Evolutionary conservation across 2,888 invertebrate species (phyloP).

Genomic region (Caenorhabditis sp.): DNA sequence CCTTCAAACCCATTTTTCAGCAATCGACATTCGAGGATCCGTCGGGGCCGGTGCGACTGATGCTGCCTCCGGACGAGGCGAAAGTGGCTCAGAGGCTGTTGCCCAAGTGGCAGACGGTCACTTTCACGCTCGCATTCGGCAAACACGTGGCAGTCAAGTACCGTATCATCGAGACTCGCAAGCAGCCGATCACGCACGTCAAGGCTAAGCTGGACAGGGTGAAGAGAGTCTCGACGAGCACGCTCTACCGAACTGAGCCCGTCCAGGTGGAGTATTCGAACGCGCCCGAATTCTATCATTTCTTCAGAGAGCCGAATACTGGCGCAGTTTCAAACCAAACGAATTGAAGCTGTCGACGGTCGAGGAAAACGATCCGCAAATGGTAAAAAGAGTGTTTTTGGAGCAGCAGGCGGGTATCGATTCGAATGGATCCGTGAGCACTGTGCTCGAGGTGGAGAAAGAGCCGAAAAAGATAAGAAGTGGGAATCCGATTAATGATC

Average conservation of each 20-base stretch:
- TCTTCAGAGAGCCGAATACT: slow-evolving; percentile 23
- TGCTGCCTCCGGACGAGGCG: slow-evolving; percentile 40
- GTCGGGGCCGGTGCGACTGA: slow-evolving; percentile 24
- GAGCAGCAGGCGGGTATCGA: slow-evolving; percentile 28
- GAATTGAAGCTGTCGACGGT: slow-evolving; percentile 48
- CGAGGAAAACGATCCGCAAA: slow-evolving; percentile 51
- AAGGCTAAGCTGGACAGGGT: slow-evolving; percentile 23
- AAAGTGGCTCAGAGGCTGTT: slow-evolving; percentile 32
- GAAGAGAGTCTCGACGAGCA: slow-evolving; percentile 26
- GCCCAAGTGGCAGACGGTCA: slow-evolving; percentile 54
- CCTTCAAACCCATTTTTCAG: slow-evolving; percentile 17
- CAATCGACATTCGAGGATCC: slow-evolving; percentile 34
- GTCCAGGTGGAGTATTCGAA: neutral
- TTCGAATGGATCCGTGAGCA: too few species aligned
- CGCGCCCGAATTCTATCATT: neutral
- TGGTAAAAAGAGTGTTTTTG: slow-evolving; percentile 45
- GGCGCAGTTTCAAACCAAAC: slow-evolving; percentile 17
- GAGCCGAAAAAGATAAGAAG: neutral
- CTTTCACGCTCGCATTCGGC: slow-evolving; percentile 54
- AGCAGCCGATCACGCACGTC: slow-evolving; percentile 20
- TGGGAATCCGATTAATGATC: neutral
- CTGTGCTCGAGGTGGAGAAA: neutral
- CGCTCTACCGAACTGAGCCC: slow-evolving; percentile 44
- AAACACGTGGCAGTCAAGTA: slow-evolving; percentile 55
- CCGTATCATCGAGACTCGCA: slow-evolving; percentile 41